Conservation (phyloP, 2,797 vertebrate genomes). For the Phalanger gymnotis region DNA sequence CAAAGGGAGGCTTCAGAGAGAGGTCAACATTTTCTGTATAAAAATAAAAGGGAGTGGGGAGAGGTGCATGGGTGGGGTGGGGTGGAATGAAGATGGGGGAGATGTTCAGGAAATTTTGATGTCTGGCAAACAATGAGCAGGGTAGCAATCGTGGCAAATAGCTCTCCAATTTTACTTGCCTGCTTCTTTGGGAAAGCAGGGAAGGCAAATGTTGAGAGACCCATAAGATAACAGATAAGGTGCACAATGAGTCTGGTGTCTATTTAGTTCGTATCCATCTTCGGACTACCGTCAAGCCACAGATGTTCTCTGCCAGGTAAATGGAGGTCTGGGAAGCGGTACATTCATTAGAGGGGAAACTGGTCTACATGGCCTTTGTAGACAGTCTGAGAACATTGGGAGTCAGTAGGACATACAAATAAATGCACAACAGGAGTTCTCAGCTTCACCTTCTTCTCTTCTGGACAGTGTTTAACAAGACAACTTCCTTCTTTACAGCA, state of each 20-base stretch:
- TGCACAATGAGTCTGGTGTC: conserved; percentile 62
- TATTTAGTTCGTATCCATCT: conserved; percentile 66
- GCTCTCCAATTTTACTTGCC: conserved; percentile 65
- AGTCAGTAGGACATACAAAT: conserved; percentile 76
- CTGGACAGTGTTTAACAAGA: conserved; percentile 73
- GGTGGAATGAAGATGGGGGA: neutral
- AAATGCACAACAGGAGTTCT: conserved; percentile 67
- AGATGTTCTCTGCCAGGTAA: conserved; percentile 49
- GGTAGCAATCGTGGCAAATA: conserved; percentile 71
- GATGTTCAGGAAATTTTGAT: conserved; percentile 42
- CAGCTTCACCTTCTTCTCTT: conserved; percentile 69
- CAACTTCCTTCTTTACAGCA: conserved; percentile 61
- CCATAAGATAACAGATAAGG: conserved; percentile 77
- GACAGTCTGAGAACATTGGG: conserved; percentile 38
- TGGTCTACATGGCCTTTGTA: conserved; percentile 55
- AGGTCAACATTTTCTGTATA: conserved; percentile 61
- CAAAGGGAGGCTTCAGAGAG: conserved; percentile 60
- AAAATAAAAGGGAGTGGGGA: conserved; percentile 44
- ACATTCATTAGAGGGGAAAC: conserved; percentile 41
- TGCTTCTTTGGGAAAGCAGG: conserved; percentile 62
- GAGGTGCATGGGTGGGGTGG: neutral
- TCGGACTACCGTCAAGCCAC: conserved; percentile 61
- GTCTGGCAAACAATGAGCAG: conserved; percentile 72
- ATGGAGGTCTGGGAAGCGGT: conserved; percentile 56
- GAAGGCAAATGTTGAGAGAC: conserved; percentile 75